Evolutionary conservation across 2,113 vertebrate species (phyloP).

Genomic region (Acinonyx jubatus): DNA sequence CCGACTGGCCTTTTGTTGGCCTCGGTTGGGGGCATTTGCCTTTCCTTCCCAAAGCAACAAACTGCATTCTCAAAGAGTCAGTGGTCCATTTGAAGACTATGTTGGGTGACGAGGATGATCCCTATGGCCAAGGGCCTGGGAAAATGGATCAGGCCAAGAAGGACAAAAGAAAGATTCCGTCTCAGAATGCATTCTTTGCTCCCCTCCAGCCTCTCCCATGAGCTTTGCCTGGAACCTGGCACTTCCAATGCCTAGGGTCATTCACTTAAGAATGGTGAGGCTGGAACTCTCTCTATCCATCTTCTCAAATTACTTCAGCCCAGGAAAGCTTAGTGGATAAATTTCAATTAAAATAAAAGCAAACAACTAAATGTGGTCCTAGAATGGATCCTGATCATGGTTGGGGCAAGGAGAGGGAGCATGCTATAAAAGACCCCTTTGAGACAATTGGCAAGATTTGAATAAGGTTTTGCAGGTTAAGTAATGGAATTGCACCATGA

Average conservation of each 20-base stretch:
- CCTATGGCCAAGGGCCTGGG: not conserved
- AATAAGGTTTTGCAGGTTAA: not conserved
- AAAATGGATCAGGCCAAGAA: not conserved
- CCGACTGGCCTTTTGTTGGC: not conserved
- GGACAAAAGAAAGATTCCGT: not conserved
- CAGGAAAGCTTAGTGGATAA: not conserved
- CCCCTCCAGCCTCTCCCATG: not conserved
- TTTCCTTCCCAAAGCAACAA: not conserved
- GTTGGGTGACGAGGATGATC: not conserved
- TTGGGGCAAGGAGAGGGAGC: fast-evolving
- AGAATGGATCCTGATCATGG: not conserved
- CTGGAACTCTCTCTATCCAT: not conserved
- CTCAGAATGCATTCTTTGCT: not conserved
- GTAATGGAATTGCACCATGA: not conserved
- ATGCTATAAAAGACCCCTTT: not conserved
- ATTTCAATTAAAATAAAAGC: not conserved
- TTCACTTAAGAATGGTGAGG: not conserved
- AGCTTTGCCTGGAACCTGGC: not conserved
- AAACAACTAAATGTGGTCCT: not conserved
- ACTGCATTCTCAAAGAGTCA: not conserved
- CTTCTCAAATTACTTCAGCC: not conserved
- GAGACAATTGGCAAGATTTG: not conserved
- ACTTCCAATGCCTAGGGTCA: not conserved
- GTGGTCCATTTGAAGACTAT: not conserved
- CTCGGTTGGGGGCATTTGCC: not conserved